These are phyloP conservation scores for Parauchenoglanis ngamensis DNA, from an alignment of 2,797 vertebrate genomes.

Conservation along the genomic window DNA sequence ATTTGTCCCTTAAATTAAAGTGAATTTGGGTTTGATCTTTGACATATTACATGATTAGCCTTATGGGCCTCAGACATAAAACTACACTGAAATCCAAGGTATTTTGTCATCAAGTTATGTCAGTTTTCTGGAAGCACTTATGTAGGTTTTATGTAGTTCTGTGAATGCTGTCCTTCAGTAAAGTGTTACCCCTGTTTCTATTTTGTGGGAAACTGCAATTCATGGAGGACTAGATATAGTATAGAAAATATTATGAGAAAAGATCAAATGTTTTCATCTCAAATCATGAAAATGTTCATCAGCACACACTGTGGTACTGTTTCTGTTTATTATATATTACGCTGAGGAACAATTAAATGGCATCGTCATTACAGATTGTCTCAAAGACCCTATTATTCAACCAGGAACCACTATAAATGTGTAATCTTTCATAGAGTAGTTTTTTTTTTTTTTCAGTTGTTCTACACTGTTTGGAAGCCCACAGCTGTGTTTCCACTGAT, in stretches of 20 bases:
- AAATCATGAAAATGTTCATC: background rate
- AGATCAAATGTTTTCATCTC: background rate
- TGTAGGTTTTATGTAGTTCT: background rate
- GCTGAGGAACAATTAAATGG: background rate
- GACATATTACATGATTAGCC: background rate
- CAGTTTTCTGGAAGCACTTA: background rate
- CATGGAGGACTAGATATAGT: background rate
- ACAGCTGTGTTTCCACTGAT: conserved; percentile 4
- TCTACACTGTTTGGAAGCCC: conserved; percentile 10
- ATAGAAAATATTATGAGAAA: background rate
- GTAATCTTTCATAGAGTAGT: background rate
- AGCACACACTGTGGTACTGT: background rate
- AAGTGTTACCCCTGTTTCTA: background rate
- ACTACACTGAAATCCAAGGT: background rate
- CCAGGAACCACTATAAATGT: background rate
- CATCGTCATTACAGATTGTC: background rate
- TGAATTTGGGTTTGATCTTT: background rate
- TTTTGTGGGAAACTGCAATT: background rate
- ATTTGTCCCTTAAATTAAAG: background rate
- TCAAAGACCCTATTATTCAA: background rate
- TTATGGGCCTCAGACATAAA: background rate
- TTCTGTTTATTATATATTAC: background rate
- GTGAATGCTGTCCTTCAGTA: background rate
- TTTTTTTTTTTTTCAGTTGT: background rate
- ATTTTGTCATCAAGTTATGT: background rate